Evolutionary conservation across 2,113 vertebrate genomes (phyloP).

Genomic region (Rhynchomys soricoides): DNA sequence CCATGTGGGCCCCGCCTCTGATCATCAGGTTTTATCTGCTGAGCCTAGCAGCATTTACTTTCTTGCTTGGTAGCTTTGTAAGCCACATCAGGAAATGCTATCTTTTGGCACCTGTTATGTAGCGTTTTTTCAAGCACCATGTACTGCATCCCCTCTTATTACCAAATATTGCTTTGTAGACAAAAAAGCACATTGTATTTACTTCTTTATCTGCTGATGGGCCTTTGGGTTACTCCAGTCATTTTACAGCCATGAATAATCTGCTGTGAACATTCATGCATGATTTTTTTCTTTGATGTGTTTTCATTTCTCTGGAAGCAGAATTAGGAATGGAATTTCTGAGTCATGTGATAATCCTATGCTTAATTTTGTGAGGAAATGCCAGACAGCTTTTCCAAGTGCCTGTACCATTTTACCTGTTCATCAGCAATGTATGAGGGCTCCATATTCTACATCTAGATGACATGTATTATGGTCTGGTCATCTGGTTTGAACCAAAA

Average conservation of each 20-base stretch:
- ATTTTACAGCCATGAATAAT: conserved; percentile 3
- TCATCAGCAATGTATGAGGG: background rate
- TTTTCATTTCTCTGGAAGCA: conserved; percentile 25
- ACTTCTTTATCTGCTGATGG: background rate
- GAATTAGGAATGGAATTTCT: background rate
- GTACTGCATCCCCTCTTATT: background rate
- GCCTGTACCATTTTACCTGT: conserved; percentile 6
- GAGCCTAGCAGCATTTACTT: background rate
- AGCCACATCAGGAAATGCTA: background rate
- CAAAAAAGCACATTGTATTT: background rate
- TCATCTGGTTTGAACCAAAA: background rate
- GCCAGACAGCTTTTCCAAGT: conserved; percentile 24
- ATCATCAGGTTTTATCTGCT: background rate
- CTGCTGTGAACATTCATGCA: background rate
- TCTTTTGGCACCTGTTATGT: background rate
- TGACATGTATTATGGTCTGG: background rate
- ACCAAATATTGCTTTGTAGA: conserved; percentile 6
- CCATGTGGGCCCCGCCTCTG: background rate
- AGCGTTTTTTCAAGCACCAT: background rate
- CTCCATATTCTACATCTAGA: background rate
- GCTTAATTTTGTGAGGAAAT: conserved; percentile 31
- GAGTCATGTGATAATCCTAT: background rate
- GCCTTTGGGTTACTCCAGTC: background rate
- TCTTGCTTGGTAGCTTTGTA: background rate
- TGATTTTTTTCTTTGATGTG: background rate